Evolutionary conservation across 2,888 invertebrate genomes (phyloP).

Genomic region (Pristionchus entomophagus): DNA sequence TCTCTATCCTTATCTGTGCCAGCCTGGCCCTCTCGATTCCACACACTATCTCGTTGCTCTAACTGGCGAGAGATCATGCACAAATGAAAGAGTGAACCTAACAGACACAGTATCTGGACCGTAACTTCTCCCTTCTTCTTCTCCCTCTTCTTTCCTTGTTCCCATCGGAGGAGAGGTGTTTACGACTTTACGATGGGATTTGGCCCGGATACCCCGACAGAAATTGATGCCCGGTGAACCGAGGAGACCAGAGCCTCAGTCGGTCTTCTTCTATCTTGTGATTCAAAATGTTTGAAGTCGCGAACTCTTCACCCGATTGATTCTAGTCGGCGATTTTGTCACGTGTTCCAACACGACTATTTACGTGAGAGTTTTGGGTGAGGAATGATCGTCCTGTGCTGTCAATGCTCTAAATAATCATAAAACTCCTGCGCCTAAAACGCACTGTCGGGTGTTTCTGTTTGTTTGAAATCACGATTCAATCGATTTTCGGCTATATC

Average conservation of each 20-base stretch:
- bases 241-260: not conserved
- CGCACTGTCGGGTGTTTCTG: no score
- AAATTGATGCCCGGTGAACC: not conserved
- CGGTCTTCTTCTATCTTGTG: not conserved
- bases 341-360: not conserved
- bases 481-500: not conserved
- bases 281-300: not conserved
- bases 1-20: not conserved
- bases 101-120: constrained; percentile 17
- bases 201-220: no score
- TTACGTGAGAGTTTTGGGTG: no score
- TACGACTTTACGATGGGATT: constrained; percentile 38
- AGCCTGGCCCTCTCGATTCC: not conserved
- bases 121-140: not conserved
- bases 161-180: constrained; percentile 3
- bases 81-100: no score
- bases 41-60: no score
- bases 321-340: not conserved
- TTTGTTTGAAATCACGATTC: no score
- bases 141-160: not conserved
- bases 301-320: not conserved
- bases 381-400: no score
- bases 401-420: no score
- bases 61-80: no score
- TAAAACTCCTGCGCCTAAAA: no score